phyloP scores from a whole-genome alignment of 2,113 vertebrate species.

The Fulica atra region DNA sequence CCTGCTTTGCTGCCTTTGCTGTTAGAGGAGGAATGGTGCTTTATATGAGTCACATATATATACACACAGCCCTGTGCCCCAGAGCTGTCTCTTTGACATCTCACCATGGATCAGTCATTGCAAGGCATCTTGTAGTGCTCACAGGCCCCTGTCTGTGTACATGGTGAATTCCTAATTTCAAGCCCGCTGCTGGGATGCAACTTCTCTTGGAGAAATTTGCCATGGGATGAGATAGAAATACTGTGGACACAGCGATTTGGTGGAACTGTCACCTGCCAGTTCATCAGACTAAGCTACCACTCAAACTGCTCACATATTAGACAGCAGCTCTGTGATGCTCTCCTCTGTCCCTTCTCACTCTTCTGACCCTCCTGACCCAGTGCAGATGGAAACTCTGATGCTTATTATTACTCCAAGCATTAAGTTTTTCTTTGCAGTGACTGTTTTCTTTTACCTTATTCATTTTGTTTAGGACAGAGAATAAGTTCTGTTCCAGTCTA shows the following conservation, averaged over 20 bases:
- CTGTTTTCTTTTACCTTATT: slow-evolving; percentile 2
- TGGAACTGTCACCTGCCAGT: not conserved
- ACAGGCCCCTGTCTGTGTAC: not conserved
- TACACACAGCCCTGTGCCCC: not conserved
- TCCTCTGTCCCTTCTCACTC: not conserved
- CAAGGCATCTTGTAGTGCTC: not conserved
- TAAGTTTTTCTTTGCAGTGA: not conserved
- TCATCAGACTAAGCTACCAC: not conserved
- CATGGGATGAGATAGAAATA: not conserved
- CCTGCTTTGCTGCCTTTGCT: not conserved
- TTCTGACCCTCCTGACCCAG: not conserved
- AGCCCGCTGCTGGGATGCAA: not conserved
- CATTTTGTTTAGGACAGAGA: not conserved
- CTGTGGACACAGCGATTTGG: not conserved
- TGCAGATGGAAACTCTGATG: not conserved
- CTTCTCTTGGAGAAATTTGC: not conserved
- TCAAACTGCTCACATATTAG: not conserved
- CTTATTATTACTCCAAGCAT: not conserved
- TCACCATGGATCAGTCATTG: not conserved
- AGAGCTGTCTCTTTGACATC: not conserved
- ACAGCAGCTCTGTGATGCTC: not conserved
- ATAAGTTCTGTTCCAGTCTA: slow-evolving; percentile 24
- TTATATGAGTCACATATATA: not conserved
- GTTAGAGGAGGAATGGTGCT: not conserved
- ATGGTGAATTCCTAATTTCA: not conserved